A percentile compares a stretch with the other conserved stretches of the same genome.
Conservation (phyloP, 2,797 vertebrate genomes). For the Lutjanus argentimaculatus region DNA sequence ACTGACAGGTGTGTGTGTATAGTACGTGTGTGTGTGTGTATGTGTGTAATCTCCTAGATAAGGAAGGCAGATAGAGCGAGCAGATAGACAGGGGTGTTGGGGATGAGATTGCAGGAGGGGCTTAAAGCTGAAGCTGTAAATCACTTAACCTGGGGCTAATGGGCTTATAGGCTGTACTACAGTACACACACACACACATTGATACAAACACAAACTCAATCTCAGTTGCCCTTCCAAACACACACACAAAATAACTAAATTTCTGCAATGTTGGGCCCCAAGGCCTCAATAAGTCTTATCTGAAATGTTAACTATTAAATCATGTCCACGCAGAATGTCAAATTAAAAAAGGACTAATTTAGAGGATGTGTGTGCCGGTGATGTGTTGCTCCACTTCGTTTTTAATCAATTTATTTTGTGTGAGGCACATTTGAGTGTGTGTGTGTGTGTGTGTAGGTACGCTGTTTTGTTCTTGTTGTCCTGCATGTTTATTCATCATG, state of each 20-base stretch:
- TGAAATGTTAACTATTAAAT: conserved; percentile 75
- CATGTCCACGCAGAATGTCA: conserved; percentile 58
- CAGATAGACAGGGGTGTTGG: conserved; percentile 75
- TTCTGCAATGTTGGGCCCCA: conserved; percentile 39
- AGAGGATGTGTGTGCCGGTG: conserved; percentile 16
- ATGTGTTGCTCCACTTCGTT: conserved; percentile 31
- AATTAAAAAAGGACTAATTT: conserved; percentile 65
- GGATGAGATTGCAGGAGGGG: conserved; percentile 79
- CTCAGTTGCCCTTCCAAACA: conserved; percentile 31
- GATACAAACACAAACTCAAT: conserved; percentile 61
- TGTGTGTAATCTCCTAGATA: conserved; percentile 78
- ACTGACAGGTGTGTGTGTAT: conserved; percentile 66
- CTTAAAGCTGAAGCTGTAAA: conserved; percentile 82
- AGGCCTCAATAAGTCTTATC: conserved; percentile 69
- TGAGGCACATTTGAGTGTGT: conserved; percentile 2
- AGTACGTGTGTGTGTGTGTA: conserved; percentile 36
- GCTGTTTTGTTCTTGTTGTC: not conserved
- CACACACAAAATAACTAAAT: conserved; percentile 48
- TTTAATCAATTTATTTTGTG: conserved; percentile 39
- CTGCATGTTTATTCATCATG: conserved; percentile 29
- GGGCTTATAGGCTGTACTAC: conserved; percentile 79
- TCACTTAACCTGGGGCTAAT: conserved; percentile 85
- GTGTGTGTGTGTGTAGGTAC: not conserved
- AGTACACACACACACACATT: conserved; percentile 48
- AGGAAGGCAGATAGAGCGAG: conserved; percentile 74